Percentiles rank a stretch among this genome's conserved stretches.
Evolutionary conservation across 2,797 vertebrate genomes (phyloP).

Genomic region (Setipinna tenuifilis): DNA sequence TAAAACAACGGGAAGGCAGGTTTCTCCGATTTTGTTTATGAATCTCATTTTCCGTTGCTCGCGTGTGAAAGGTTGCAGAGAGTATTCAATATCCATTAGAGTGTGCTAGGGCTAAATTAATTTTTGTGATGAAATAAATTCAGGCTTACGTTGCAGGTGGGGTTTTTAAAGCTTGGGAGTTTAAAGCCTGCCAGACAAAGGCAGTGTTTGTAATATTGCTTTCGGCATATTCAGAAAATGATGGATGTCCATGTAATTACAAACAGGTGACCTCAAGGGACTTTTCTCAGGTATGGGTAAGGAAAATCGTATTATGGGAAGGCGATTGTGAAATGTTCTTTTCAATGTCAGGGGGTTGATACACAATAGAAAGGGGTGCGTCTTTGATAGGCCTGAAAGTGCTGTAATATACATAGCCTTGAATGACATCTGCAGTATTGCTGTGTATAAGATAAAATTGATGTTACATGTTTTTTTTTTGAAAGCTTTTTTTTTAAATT

Average conservation of each 20-base stretch:
- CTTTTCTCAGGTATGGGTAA: neutral
- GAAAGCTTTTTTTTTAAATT: neutral
- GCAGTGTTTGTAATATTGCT: conserved; percentile 1
- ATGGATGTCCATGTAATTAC: conserved; percentile 5
- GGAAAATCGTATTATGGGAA: neutral
- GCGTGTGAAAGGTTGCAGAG: neutral
- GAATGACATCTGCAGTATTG: neutral
- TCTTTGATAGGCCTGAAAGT: neutral
- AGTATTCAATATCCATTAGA: conserved; percentile 23
- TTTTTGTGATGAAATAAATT: conserved; percentile 23
- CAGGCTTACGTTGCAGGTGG: neutral
- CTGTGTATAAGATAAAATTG: neutral
- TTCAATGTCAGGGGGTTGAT: neutral
- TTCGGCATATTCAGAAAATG: neutral
- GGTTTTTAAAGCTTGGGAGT: neutral
- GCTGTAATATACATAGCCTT: neutral
- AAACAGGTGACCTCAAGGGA: conserved; percentile 6
- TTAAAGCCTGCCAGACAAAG: conserved; percentile 3
- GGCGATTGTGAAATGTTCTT: neutral
- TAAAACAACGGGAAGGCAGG: neutral
- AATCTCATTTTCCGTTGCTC: neutral
- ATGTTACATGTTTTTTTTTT: neutral
- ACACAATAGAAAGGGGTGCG: neutral
- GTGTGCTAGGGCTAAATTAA: neutral
- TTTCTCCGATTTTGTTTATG: conserved; percentile 7